Evolutionary conservation across 2,888 invertebrate genomes (phyloP).

Genomic region (Spodoptera exigua): DNA sequence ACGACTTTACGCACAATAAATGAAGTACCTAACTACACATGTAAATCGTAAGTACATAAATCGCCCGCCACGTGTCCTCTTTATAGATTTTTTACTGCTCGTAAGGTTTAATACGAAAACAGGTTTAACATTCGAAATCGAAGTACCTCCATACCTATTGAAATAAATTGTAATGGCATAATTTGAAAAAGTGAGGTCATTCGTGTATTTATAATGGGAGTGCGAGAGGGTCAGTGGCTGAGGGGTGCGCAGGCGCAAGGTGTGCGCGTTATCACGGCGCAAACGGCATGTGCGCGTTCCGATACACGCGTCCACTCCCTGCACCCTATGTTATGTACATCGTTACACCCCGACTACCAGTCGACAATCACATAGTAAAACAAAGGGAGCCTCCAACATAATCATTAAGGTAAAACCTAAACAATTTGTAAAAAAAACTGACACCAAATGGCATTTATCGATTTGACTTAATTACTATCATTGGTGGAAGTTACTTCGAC

Average conservation of each 20-base stretch:
- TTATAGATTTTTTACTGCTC: slow-evolving; percentile 21
- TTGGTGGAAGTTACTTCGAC: slow-evolving; percentile 67
- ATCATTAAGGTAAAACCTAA: slow-evolving; percentile 63
- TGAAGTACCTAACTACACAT: slow-evolving; percentile 10
- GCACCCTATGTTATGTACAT: slow-evolving; percentile 66
- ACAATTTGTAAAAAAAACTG: slow-evolving; percentile 63
- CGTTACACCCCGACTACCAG: slow-evolving; percentile 66
- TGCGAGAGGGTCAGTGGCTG: slow-evolving; percentile 78
- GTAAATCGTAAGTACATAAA: slow-evolving; percentile 21
- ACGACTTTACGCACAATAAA: slow-evolving; percentile 44
- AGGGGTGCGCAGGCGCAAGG: slow-evolving; percentile 84
- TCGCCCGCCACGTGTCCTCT: slow-evolving; percentile 48
- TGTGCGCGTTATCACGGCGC: slow-evolving; percentile 86
- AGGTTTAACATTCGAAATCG: slow-evolving; percentile 45
- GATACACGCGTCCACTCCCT: slow-evolving; percentile 77
- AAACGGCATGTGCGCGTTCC: slow-evolving; percentile 84
- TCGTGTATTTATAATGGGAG: slow-evolving; percentile 66
- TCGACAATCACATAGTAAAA: slow-evolving; percentile 73
- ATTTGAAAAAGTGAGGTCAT: slow-evolving; percentile 55
- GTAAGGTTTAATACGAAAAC: slow-evolving; percentile 40
- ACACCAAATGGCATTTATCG: slow-evolving; percentile 67
- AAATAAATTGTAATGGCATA: slow-evolving; percentile 52
- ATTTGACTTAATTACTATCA: slow-evolving; percentile 72
- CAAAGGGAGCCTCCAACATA: slow-evolving; percentile 72
- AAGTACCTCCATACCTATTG: slow-evolving; percentile 20